Evolutionary conservation across 2,797 vertebrate species (phyloP), one percentile per base, ranked within the genome.

Genomic region (Calcarius lapponicus): DNA sequence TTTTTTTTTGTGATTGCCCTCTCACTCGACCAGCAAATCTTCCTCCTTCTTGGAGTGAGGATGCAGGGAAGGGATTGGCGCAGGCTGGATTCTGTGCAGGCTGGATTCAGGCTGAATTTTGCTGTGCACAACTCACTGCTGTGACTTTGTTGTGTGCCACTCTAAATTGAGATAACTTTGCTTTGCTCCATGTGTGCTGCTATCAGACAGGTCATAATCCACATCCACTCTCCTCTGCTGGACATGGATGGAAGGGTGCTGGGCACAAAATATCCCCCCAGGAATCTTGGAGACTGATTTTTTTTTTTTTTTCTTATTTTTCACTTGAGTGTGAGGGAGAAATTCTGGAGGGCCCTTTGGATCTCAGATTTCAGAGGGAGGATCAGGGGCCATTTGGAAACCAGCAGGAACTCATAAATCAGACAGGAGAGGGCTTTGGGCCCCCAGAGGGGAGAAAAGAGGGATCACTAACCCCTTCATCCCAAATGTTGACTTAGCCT

Each of bases 351-450:
- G 42, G 51, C 82, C 36, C 48, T 88, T n/a, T 1, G 2, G 31
- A 54, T 96, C 84, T 95, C 93, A 89, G 53, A 92, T 93, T 93
- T 92, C 96, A 96, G 89, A 92, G 36, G n/a, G 85, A 88, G 42
- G 38, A 80, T 34, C 43, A 71, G 36, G 28, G 53, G 61, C 84
- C 79, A 38, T 95, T 94, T 89, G 84, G 74, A 80, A 94, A 72
- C 14, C 81, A 93, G 72, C 91, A 93, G 90, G 61, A 94, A 54
- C 88, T 91, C 90, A 92, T 96, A 96, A 96, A 95, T 95, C 92
- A 95, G 93, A 22, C 0, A 1, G 72, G 38, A 88, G 18, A 22
- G n/a, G 48, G 45, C 80, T 76, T 26, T 3, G 12, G 76, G 17
- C 60, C 67, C 3, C 0, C 15, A 53, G 57, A 89, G 47, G 45